Percentiles rank a stretch among this genome's conserved stretches.
Conservation (phyloP, 2,113 vertebrate species). For the Ifrita kowaldi region DNA sequence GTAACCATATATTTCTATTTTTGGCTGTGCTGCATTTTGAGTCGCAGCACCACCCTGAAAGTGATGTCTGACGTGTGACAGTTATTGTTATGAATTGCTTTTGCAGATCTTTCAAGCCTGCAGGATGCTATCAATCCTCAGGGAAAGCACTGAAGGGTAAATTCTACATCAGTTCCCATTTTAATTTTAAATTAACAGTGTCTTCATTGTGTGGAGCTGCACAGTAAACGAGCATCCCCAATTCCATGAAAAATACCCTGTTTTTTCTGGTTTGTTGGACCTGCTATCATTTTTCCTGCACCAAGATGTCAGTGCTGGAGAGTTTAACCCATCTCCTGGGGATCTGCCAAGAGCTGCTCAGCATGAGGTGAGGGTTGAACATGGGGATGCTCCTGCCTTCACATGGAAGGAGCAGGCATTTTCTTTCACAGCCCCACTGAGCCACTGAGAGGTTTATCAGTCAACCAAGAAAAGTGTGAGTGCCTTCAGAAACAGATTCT, state of each 20-base stretch:
- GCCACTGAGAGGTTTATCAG: too few relatives aligned
- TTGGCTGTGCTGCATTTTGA: not conserved
- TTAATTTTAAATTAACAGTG: not conserved
- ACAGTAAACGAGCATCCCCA: not conserved
- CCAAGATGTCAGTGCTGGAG: not conserved
- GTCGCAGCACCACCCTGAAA: not conserved
- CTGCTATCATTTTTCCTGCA: not conserved
- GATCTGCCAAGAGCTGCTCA: fast-evolving
- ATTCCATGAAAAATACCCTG: not conserved
- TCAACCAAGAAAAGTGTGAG: not conserved
- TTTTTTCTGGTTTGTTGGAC: not conserved
- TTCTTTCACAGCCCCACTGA: not conserved
- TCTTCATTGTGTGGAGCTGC: not conserved
- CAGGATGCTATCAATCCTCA: not conserved
- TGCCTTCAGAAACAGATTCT: not conserved
- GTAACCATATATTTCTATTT: not conserved
- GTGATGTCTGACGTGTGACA: not conserved
- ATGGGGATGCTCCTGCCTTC: not conserved
- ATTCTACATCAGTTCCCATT: not conserved
- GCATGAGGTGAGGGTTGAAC: fast-evolving
- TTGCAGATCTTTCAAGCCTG: not conserved
- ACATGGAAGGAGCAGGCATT: not conserved
- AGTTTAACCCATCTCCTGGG: not conserved
- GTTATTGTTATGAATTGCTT: not conserved
- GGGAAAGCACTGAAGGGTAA: not conserved